These are phyloP conservation scores for Percina caprodes DNA, from an alignment of 2,113 vertebrate species.

Conservation along the genomic window DNA sequence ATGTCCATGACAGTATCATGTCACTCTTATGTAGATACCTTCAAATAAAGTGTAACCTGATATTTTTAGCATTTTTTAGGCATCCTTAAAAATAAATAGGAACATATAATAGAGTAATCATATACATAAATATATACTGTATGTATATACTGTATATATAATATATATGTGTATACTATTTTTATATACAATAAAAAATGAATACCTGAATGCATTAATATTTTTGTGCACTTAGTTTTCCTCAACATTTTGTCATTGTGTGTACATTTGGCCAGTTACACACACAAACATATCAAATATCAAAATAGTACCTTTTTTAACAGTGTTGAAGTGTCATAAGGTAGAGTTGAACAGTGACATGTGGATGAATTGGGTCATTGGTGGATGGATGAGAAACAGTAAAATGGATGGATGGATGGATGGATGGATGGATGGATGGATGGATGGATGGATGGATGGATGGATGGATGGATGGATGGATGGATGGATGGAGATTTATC, in stretches of 20 bases:
- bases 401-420: conserved; percentile 1
- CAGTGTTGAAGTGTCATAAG: not conserved
- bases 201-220: too few relatives aligned
- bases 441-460: conserved; percentile 13
- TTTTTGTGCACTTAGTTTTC: not conserved
- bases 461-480: not conserved
- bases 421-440: conserved; percentile 8
- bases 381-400: conserved; percentile 6
- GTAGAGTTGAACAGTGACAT: not conserved
- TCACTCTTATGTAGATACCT: too few relatives aligned
- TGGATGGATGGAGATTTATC: not conserved
- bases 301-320: not conserved
- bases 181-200: too few relatives aligned
- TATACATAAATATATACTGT: too few relatives aligned
- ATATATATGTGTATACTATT: too few relatives aligned
- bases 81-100: too few relatives aligned
- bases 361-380: conserved; percentile 9
- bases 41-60: too few relatives aligned
- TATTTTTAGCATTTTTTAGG: too few relatives aligned
- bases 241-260: not conserved
- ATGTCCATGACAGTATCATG: too few relatives aligned
- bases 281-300: not conserved
- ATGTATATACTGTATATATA: too few relatives aligned
- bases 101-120: too few relatives aligned
- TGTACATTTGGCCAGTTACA: not conserved